Base-by-base conservation (phyloP, 2,797 vertebrate species). In the Periophthalmus magnuspinnatus region DNA sequence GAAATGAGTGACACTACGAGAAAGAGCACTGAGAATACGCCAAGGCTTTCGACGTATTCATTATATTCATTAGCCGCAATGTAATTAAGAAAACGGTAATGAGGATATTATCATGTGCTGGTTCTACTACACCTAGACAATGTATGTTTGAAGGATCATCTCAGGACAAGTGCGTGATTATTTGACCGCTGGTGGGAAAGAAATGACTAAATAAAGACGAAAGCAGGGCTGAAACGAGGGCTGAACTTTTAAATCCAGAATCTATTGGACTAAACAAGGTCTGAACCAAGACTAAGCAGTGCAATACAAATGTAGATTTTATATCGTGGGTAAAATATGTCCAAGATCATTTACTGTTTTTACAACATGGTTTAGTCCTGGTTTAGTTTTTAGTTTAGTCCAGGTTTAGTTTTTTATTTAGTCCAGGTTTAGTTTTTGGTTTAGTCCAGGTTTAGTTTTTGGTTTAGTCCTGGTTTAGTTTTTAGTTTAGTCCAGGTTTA, bases 1-100 rank as follows among this genome's bases (percentile, higher is more conserved):
- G 76, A 88, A 78, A 77, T 67, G 75, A 63, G 70, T 61, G 68
- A 65, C 47, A 58, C 50, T 41, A 66, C 38, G 55, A 68, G 63
- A 6, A 19, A 56, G 50, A 24, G 34, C 60, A 9, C 54, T 2
- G 56, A 19, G 60, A 24, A 47, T 24, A 50, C n/a, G 70, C 48
- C 21, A 45, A 48, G 33, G 34, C 50, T 36, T 19, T 52, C 55
- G 67, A 68, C 67, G 68, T 52, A 69, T 38, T 33, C 47, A 71
- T 22, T 38, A 68, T 52, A 69, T 38, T 33, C 47, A 71, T 22
- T 38, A 83, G 59, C 69, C 71, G 74, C 78, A 77, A 72, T 67
- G 36, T 36, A 62, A 62, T 41, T 62, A 41, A 60, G 8, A 21
- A 62, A 62, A 38, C 11, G 36, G 36, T 62, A 62, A 62, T 62